phyloP scores from a whole-genome alignment of 2,888 invertebrate species.

The Eupithecia abbreviata region DNA sequence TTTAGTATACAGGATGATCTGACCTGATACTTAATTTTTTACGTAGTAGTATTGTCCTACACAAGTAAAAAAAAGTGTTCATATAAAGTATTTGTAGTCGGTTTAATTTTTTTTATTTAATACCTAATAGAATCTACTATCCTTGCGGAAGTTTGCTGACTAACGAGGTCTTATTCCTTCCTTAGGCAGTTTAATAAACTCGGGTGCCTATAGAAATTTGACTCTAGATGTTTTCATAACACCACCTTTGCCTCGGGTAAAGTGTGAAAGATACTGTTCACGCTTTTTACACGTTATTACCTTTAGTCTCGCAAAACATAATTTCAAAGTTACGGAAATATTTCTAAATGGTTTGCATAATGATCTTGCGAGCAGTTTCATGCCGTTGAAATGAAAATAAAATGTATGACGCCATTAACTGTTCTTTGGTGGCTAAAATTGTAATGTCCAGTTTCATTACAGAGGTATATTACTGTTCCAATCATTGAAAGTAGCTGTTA shows the following conservation, averaged over 20 bases:
- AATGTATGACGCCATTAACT: slow-evolving; percentile 7
- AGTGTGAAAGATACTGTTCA: not conserved
- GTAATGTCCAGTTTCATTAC: slow-evolving; percentile 2
- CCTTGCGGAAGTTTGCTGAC: not conserved
- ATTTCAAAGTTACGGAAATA: slow-evolving; percentile 5
- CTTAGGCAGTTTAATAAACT: not conserved
- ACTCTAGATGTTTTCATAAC: not conserved
- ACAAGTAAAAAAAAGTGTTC: too few relatives aligned
- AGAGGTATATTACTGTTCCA: slow-evolving; percentile 12
- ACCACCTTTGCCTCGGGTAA: not conserved
- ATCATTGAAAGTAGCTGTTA: slow-evolving; percentile 35
- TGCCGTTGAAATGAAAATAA: not conserved
- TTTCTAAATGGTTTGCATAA: slow-evolving; percentile 10
- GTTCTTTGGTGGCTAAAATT: slow-evolving; percentile 6
- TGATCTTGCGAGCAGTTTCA: not conserved
- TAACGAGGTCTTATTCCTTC: not conserved
- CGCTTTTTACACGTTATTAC: not conserved
- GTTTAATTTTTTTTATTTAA: not conserved
- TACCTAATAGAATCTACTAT: not conserved
- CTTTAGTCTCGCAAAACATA: not conserved
- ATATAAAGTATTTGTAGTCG: too few relatives aligned
- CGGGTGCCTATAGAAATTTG: not conserved
- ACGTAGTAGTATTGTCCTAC: too few relatives aligned
- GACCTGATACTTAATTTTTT: too few relatives aligned
- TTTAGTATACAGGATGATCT: too few relatives aligned